These are phyloP conservation scores for Pinna nobilis DNA, from an alignment of 1,140 invertebrate genomes.

Conservation along the genomic window DNA sequence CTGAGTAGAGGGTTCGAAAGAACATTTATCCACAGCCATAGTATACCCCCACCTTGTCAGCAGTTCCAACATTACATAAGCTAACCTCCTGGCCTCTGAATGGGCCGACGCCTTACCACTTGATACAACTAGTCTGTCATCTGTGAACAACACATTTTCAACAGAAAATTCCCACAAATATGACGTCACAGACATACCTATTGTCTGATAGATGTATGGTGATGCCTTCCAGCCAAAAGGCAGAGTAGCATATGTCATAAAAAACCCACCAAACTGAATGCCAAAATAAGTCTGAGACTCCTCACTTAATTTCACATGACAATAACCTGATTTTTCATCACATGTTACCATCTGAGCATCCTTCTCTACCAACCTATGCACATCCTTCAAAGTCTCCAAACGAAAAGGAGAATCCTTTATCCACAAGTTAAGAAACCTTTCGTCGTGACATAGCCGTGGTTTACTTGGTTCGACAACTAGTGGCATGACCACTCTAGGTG, in stretches of 20 bases:
- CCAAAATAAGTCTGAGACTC: constrained; percentile 36
- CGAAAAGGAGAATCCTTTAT: constrained; percentile 29
- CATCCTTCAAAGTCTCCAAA: constrained; percentile 15
- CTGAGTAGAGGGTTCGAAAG: constrained; percentile 14
- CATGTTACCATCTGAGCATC: too few relatives aligned
- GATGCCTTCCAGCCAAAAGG: constrained; percentile 36
- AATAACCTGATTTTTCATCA: constrained; percentile 43
- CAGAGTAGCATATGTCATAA: constrained; percentile 16
- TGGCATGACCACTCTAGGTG: constrained; percentile 14
- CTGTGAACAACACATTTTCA: constrained; percentile 29
- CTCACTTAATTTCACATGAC: constrained; percentile 28
- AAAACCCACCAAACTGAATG: constrained; percentile 28
- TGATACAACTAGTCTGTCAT: constrained; percentile 37
- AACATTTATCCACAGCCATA: constrained; percentile 17
- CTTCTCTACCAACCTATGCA: constrained; percentile 19
- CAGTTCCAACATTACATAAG: constrained; percentile 4
- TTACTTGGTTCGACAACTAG: constrained; percentile 21
- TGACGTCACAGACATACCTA: constrained; percentile 5
- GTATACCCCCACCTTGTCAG: constrained; percentile 28
- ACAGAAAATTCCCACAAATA: constrained; percentile 21
- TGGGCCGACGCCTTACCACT: neutral
- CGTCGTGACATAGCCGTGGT: constrained; percentile 37
- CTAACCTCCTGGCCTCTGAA: neutral
- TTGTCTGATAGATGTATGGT: constrained; percentile 31
- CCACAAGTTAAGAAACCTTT: constrained; percentile 40